A percentile compares a stretch with the other conserved stretches of the same genome.
These are phyloP conservation scores for Arctia plantaginis DNA, from an alignment of 2,888 invertebrate species.

Conservation along the genomic window DNA sequence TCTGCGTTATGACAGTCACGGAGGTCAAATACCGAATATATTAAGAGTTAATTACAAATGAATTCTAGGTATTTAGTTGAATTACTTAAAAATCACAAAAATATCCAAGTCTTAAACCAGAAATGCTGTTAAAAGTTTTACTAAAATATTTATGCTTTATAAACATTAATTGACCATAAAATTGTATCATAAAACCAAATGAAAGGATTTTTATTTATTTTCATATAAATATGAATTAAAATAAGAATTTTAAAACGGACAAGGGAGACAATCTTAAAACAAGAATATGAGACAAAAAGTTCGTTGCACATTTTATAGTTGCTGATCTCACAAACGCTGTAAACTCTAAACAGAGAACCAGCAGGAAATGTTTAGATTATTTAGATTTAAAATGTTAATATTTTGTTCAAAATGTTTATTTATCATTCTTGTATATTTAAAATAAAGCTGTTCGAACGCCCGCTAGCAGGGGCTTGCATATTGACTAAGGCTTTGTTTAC, in stretches of 20 bases:
- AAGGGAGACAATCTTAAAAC: too few species aligned
- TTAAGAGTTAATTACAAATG: neutral
- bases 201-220: too few species aligned
- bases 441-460: neutral
- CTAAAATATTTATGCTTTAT: neutral
- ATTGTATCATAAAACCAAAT: neutral
- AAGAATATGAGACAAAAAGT: neutral
- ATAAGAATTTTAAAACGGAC: too few species aligned
- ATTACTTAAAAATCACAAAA: neutral
- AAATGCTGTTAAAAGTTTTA: neutral
- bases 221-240: neutral
- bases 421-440: neutral
- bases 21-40: neutral
- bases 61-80: neutral
- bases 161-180: too few species aligned
- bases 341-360: neutral
- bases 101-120: neutral
- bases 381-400: neutral
- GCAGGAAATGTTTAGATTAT: neutral
- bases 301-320: neutral
- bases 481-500: neutral
- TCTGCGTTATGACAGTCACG: too few species aligned
- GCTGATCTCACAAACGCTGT: neutral
- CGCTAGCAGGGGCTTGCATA: neutral
- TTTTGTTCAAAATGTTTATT: neutral